phyloP scores from a whole-genome alignment of 2,113 vertebrate genomes.

The Nothobranchius furzeri region DNA sequence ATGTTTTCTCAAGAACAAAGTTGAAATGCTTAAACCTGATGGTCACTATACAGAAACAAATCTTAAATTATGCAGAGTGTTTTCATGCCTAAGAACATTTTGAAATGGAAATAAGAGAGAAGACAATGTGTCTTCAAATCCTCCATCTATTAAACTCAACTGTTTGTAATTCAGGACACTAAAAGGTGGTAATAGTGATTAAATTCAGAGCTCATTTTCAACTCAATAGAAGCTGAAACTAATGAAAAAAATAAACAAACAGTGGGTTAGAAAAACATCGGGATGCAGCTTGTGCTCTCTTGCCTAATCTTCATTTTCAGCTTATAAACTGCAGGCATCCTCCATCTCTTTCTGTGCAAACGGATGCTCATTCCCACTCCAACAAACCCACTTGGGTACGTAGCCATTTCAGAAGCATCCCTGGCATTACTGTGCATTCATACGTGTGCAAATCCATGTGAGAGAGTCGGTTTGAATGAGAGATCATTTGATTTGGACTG shows the following conservation, averaged over 20 bases:
- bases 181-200: background rate
- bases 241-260: constrained; percentile 13
- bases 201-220: background rate
- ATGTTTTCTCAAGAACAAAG: background rate
- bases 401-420: constrained; percentile 29
- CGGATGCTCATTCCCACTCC: constrained; percentile 15
- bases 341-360: constrained; percentile 41
- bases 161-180: background rate
- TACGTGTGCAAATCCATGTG: background rate
- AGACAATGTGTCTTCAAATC: background rate
- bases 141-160: background rate
- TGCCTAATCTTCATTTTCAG: constrained; percentile 45
- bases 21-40: constrained; percentile 8
- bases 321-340: constrained; percentile 7
- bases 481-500: constrained; percentile 25
- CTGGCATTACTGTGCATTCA: constrained; percentile 8
- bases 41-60: background rate
- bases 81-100: constrained; percentile 6
- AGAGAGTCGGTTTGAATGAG: constrained; percentile 29
- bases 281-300: background rate
- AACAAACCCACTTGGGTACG: constrained; percentile 28
- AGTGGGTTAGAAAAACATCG: constrained; percentile 11
- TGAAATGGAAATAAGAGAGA: background rate
- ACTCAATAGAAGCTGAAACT: background rate
- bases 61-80: constrained; percentile 7